Conservation (phyloP, 2,113 vertebrate genomes). For the Hassar affinis region DNA sequence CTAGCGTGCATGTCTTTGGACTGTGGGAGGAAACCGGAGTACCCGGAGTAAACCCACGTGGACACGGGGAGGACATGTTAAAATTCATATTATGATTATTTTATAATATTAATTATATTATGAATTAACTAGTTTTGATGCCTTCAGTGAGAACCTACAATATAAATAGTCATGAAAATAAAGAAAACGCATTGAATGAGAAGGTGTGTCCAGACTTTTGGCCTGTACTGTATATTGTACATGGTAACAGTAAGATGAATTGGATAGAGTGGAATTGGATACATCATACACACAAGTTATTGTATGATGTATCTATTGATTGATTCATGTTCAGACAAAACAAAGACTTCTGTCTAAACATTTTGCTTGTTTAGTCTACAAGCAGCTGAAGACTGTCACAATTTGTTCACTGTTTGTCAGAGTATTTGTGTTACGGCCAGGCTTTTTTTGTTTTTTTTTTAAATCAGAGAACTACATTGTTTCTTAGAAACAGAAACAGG, state of each 20-base stretch:
- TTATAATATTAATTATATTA: too few relatives aligned
- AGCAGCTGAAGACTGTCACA: constrained; percentile 36
- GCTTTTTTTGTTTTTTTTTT: not conserved
- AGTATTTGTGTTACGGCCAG: constrained; percentile 14
- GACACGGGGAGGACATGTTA: too few relatives aligned
- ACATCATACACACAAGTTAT: not conserved
- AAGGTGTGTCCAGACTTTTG: too few relatives aligned
- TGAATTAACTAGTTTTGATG: too few relatives aligned
- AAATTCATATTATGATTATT: too few relatives aligned
- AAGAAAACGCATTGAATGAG: too few relatives aligned
- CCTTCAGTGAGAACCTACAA: too few relatives aligned
- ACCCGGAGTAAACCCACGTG: too few relatives aligned
- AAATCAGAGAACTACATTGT: constrained; percentile 29
- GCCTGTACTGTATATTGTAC: too few relatives aligned
- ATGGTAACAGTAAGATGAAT: not conserved
- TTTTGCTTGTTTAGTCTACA: constrained; percentile 22
- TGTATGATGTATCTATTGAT: constrained; percentile 1
- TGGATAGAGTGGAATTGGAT: not conserved
- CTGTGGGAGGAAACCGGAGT: too few relatives aligned
- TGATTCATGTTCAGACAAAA: constrained; percentile 30
- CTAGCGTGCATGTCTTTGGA: too few relatives aligned
- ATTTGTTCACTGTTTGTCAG: constrained; percentile 28
- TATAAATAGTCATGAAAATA: too few relatives aligned
- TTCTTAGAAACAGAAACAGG: constrained; percentile 55
- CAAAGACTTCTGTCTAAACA: constrained; percentile 14